Percentiles rank a stretch among this genome's conserved stretches.
phyloP scores from a whole-genome alignment of 2,797 vertebrate species.

The Amniataba percoides region DNA sequence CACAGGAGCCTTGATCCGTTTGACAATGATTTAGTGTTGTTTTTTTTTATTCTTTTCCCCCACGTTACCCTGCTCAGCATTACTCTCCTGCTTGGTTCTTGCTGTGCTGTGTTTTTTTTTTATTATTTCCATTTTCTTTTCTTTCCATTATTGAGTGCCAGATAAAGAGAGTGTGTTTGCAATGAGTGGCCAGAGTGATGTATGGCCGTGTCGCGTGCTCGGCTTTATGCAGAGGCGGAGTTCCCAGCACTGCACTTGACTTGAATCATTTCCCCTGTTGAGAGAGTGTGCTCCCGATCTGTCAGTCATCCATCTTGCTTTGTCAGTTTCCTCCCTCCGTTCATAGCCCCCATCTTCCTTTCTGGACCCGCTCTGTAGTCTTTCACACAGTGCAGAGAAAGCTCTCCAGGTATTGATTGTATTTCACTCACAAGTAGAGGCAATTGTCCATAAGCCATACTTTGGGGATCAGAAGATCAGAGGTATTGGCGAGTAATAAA shows the following conservation, averaged over 20 bases:
- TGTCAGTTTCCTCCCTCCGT: conserved; percentile 56
- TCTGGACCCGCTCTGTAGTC: conserved; percentile 24
- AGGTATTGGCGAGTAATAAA: conserved; percentile 60
- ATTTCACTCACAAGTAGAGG: conserved; percentile 62
- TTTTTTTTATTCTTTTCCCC: not conserved
- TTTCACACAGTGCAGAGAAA: conserved; percentile 43
- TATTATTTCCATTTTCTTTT: not conserved
- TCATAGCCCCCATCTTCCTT: conserved; percentile 32
- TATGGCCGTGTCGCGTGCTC: conserved; percentile 31
- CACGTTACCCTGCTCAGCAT: not conserved
- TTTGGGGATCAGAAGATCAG: conserved; percentile 66
- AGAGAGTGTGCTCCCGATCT: conserved; percentile 43
- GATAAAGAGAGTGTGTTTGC: conserved; percentile 30
- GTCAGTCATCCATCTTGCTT: conserved; percentile 72
- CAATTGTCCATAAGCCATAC: conserved; percentile 51
- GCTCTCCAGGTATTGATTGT: conserved; percentile 61
- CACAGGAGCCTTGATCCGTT: conserved; percentile 19
- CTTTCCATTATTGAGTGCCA: conserved; percentile 12
- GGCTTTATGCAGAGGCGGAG: conserved; percentile 34
- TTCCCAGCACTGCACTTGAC: conserved; percentile 57
- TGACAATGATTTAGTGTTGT: conserved; percentile 38
- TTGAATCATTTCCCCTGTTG: conserved; percentile 61
- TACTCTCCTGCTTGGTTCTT: conserved; percentile 13
- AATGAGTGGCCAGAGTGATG: conserved; percentile 21
- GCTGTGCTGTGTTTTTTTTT: not conserved